Base-by-base conservation (phyloP, 2,888 invertebrate species). In the Mimumesa dahlbomi region DNA sequence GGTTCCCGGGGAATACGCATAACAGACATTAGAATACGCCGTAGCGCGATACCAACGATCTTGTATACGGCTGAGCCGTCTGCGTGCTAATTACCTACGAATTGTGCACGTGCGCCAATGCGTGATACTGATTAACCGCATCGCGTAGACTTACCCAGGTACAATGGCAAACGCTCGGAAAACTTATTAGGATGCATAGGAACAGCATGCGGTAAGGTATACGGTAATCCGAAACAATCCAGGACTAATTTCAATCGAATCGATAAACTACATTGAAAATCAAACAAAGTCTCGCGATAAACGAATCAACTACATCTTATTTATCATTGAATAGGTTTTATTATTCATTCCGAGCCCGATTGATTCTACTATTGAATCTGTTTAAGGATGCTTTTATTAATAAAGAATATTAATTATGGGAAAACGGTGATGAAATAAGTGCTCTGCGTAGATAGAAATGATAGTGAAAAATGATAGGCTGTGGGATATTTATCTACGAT, bases 1-100 rank as follows among this genome's bases (percentile, higher is more conserved):
- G n/a, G n/a, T n/a, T n/a, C 6, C 6, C 34, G 13, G 13, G 13
- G 34, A 2, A 2, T 16, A 21, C 22, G 48, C 1, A 9, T 19
- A 21, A 29, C 31, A 16, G 25, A 34, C 19, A 25, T 49, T 43
- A 22, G 29, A 36, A 53, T 6, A 11, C 22, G 29, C n/a, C n/a
- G n/a, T n/a, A n/a, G n/a, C n/a, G n/a, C 7, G 25, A 25, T 25
- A 7, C 43, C 62, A 29, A 6, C 70, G 45, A 53, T 53, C 29
- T 46, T 38, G 34, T 16, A 21, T 22, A 7, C 52, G 14, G 31
- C 13, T 34, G 22, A 40, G 40, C 49, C 38, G 31, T 25, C 45
- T 31, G 34, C 52, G 46, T 45, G 52, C 25, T 65, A 75, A 77
- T 77, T 78, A 65, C 48, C 61, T 58, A 25, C 53, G 65, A 77